phyloP scores from a whole-genome alignment of 2,888 invertebrate genomes.

The Platycnemis pennipes region DNA sequence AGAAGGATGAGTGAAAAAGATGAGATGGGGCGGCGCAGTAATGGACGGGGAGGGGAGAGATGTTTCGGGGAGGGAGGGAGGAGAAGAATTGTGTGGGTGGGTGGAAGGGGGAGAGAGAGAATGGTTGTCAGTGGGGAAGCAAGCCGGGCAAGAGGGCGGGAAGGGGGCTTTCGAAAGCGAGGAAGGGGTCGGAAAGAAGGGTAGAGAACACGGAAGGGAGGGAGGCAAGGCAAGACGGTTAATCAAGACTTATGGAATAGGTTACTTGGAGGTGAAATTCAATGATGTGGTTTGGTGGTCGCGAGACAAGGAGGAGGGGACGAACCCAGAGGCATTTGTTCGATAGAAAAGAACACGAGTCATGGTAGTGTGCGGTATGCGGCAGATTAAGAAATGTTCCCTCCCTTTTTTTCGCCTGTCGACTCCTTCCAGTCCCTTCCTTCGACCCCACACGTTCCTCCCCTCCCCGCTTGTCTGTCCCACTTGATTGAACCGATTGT shows the following conservation, averaged over 20 bases:
- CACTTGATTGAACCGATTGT: neutral
- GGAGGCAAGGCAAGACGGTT: conserved; percentile 36
- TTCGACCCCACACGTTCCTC: neutral
- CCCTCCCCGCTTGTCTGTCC: neutral
- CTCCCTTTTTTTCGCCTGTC: neutral
- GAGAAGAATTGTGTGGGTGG: neutral
- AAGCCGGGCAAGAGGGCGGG: neutral
- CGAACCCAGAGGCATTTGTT: neutral
- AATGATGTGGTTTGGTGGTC: conserved; percentile 63
- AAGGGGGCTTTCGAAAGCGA: neutral
- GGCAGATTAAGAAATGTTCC: conserved; percentile 26
- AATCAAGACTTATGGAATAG: conserved; percentile 66
- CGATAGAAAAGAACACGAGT: conserved; percentile 34
- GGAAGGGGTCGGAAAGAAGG: neutral
- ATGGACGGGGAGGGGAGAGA: neutral
- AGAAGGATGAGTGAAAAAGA: neutral
- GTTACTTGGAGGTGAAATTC: conserved; percentile 66
- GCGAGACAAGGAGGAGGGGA: neutral
- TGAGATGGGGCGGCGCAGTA: neutral
- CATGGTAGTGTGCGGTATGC: conserved; percentile 9
- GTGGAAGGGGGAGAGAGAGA: neutral
- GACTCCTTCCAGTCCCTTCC: neutral
- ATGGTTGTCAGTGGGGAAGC: too few relatives aligned
- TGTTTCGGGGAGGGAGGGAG: neutral
- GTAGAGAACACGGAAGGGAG: neutral